Evolutionary conservation across 2,888 invertebrate species (phyloP).

Genomic region (Agonopterix heracliana): DNA sequence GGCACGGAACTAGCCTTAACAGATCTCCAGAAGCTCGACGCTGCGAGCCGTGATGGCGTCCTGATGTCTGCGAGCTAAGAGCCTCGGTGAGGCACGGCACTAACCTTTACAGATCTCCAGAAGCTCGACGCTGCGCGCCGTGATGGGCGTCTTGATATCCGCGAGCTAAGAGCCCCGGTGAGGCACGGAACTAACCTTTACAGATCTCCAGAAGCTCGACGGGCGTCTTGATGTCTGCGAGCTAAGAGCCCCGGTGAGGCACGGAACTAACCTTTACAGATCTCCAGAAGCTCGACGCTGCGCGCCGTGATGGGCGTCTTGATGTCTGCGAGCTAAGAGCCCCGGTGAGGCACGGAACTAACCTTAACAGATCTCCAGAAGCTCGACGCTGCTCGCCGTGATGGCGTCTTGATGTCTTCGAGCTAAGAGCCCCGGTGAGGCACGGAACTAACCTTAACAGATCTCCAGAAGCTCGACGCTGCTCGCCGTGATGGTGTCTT

Average conservation of each 20-base stretch:
- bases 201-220: constrained; percentile 86
- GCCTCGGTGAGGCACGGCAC: no score
- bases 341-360: constrained; percentile 88
- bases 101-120: constrained; percentile 86
- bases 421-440: constrained; percentile 90
- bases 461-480: constrained; percentile 88
- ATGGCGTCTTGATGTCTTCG: constrained; percentile 85
- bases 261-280: constrained; percentile 88
- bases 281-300: constrained; percentile 86
- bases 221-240: constrained; percentile 84
- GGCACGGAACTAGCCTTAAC: no score
- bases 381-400: constrained; percentile 84
- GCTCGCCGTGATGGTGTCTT: constrained; percentile 84
- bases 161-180: constrained; percentile 89
- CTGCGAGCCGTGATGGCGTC: constrained; percentile 85
- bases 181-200: constrained; percentile 88
- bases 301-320: constrained; percentile 84
- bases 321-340: constrained; percentile 85
- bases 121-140: constrained; percentile 86
- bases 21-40: constrained; percentile 85
- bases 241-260: constrained; percentile 88
- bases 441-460: constrained; percentile 85
- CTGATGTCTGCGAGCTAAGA: constrained; percentile 85
- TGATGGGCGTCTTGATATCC: constrained; percentile 82
- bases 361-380: constrained; percentile 88